A percentile compares a stretch with the other conserved stretches of the same genome.
These are phyloP conservation scores for Stegophylla sp. DNA, from an alignment of 2,888 invertebrate genomes.

Conservation along the genomic window DNA sequence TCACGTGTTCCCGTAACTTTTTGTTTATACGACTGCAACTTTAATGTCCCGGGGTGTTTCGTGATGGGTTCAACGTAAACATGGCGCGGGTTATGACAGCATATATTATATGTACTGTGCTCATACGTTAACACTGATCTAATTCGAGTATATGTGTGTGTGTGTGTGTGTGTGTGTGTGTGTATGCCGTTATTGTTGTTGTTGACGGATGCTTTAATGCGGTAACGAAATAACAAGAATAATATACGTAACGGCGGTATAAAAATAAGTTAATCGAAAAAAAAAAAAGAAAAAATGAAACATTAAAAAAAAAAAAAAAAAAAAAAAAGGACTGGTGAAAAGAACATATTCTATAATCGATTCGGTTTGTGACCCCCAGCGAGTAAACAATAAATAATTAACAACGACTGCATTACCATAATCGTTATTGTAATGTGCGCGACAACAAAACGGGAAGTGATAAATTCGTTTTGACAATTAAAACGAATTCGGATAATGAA, in stretches of 20 bases:
- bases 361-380: not conserved
- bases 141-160: not conserved
- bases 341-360: constrained; percentile 10
- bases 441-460: constrained; percentile 20
- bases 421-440: constrained; percentile 1
- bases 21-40: not conserved
- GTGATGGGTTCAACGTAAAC: not conserved
- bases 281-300: not conserved
- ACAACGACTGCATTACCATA: not conserved
- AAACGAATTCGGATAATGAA: not conserved
- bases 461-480: constrained; percentile 14
- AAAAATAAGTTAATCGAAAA: not conserved
- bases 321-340: not conserved
- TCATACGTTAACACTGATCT: not conserved
- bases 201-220: not conserved
- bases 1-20: not conserved
- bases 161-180: too few species aligned
- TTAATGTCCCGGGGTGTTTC: not conserved
- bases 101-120: not conserved
- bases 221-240: not conserved
- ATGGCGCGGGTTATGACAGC: not conserved
- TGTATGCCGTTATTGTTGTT: not conserved
- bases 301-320: not conserved
- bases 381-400: not conserved
- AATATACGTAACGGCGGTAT: not conserved